A percentile compares a stretch with the other conserved stretches of the same genome.
Conservation (phyloP, 2,888 invertebrate species). For the Drosophila fungiperda region DNA sequence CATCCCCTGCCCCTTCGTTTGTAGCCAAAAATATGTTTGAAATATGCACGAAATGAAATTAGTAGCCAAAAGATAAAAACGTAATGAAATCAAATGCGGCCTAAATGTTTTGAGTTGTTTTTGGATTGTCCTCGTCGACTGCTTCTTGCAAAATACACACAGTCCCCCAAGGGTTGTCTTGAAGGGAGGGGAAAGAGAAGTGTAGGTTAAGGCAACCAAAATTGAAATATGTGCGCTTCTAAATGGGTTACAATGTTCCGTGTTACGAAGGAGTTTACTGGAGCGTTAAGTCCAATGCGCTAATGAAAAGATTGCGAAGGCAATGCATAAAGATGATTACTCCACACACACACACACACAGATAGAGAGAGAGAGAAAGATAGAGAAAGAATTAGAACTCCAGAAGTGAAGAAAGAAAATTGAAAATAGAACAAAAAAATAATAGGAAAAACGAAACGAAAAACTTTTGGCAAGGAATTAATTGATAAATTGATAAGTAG, state of each 20-base stretch:
- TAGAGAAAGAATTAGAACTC: background rate
- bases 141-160: background rate
- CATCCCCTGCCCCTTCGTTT: background rate
- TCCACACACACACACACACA: background rate
- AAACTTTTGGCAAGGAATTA: slow-evolving; percentile 23
- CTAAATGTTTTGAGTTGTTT: slow-evolving; percentile 67
- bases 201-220: slow-evolving; percentile 34
- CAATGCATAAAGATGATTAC: slow-evolving; percentile 41
- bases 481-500: slow-evolving; percentile 45
- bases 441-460: background rate
- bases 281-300: slow-evolving; percentile 65
- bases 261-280: slow-evolving; percentile 59
- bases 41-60: slow-evolving; percentile 74
- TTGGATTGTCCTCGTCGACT: slow-evolving; percentile 20
- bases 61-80: slow-evolving; percentile 75
- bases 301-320: slow-evolving; percentile 67
- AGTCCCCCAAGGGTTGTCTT: slow-evolving; percentile 10
- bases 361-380: background rate
- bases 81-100: slow-evolving; percentile 79
- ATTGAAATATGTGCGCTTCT: slow-evolving; percentile 71
- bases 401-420: slow-evolving; percentile 15
- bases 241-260: slow-evolving; percentile 68
- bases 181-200: background rate
- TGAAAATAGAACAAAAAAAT: slow-evolving; percentile 13
- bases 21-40: slow-evolving; percentile 48